phyloP scores from a whole-genome alignment of 1,140 invertebrate genomes.

The Laodelphax striatellus region DNA sequence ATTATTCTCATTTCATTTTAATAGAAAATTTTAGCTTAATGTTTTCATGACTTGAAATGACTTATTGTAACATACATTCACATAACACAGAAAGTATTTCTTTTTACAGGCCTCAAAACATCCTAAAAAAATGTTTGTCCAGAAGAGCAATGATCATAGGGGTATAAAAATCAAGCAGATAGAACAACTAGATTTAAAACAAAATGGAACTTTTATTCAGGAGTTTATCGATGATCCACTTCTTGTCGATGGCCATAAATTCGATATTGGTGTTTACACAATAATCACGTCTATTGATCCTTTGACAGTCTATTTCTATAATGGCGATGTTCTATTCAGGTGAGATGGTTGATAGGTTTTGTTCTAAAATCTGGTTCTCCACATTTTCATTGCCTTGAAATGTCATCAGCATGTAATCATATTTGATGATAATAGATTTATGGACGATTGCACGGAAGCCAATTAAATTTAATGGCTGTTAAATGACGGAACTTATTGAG shows the following conservation, averaged over 20 bases:
- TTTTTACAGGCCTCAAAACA: conserved; percentile 40
- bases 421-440: too few species aligned
- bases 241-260: conserved; percentile 78
- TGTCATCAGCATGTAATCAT: too few species aligned
- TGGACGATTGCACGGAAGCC: too few species aligned
- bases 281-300: conserved; percentile 86
- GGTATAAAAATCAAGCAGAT: conserved; percentile 69
- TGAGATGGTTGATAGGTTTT: conserved; percentile 25
- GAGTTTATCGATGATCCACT: conserved; percentile 77
- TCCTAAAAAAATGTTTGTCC: conserved; percentile 67
- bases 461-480: too few species aligned
- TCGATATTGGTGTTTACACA: conserved; percentile 94
- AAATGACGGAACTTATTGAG: too few species aligned
- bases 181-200: conserved; percentile 57
- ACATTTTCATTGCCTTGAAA: background rate
- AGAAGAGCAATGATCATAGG: conserved; percentile 87
- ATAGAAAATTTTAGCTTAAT: too few species aligned
- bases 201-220: conserved; percentile 75
- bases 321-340: conserved; percentile 79
- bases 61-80: too few species aligned
- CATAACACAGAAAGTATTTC: too few species aligned
- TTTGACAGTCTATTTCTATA: conserved; percentile 77
- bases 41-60: too few species aligned
- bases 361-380: background rate
- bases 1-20: too few species aligned